phyloP scores from a whole-genome alignment of 2,888 invertebrate genomes.

The Phaedon cochleariae region DNA sequence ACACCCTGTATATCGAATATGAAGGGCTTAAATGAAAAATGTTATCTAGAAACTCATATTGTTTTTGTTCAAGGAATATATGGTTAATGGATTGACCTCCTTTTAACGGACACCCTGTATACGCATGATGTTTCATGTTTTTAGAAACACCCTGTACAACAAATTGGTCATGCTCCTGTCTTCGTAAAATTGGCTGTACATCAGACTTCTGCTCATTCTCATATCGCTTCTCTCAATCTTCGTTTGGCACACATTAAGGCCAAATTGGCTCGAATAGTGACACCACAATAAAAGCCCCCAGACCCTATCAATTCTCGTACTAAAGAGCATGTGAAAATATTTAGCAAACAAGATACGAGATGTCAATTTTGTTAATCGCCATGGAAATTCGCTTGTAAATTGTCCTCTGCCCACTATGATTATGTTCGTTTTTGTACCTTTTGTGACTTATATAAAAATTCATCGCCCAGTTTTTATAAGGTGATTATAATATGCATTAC shows the following conservation, averaged over 20 bases:
- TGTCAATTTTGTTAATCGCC: conserved; percentile 38
- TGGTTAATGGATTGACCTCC: too few relatives aligned
- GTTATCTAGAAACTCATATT: too few relatives aligned
- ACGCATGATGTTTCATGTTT: background rate
- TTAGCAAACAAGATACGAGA: conserved; percentile 33
- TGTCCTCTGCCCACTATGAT: conserved; percentile 30
- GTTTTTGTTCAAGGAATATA: too few relatives aligned
- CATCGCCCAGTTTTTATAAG: conserved; percentile 33
- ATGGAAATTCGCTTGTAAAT: conserved; percentile 36
- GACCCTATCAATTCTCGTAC: conserved; percentile 25
- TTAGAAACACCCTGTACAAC: background rate
- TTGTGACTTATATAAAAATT: conserved; percentile 24
- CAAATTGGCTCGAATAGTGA: background rate
- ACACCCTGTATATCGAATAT: too few relatives aligned
- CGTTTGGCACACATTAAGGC: background rate
- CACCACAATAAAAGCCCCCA: background rate
- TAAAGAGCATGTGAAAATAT: conserved; percentile 32
- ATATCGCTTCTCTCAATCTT: background rate
- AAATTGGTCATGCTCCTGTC: background rate
- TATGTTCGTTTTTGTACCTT: conserved; percentile 29
- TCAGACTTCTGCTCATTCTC: background rate
- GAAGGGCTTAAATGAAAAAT: too few relatives aligned
- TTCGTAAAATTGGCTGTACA: background rate
- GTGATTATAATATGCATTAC: conserved; percentile 34
- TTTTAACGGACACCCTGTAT: too few relatives aligned